phyloP scores from a whole-genome alignment of 2,888 invertebrate species.

The Orchesella flavescens region DNA sequence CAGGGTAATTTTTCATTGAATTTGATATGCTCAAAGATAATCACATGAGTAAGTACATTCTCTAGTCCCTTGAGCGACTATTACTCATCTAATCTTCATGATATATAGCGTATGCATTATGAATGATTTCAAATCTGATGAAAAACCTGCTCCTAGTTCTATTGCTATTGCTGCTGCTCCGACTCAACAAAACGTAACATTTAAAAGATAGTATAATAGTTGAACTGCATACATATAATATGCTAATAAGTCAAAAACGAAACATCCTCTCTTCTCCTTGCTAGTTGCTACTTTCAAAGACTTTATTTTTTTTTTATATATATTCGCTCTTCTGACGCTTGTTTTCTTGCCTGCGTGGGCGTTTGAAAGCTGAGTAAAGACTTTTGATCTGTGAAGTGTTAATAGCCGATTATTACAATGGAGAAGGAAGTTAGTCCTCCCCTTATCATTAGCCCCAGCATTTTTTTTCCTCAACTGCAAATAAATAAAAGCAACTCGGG shows the following conservation, averaged over 20 bases:
- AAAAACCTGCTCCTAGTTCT: constrained; percentile 50
- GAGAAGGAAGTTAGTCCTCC: too few species aligned
- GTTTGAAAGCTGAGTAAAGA: constrained; percentile 54
- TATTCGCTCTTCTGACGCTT: constrained; percentile 36
- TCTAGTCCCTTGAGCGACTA: constrained; percentile 58
- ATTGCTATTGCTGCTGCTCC: constrained; percentile 35
- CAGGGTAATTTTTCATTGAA: constrained; percentile 65
- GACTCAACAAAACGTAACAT: not conserved
- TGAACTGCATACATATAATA: constrained; percentile 12
- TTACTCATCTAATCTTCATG: constrained; percentile 60
- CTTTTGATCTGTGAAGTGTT: constrained; percentile 68
- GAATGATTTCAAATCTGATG: constrained; percentile 59
- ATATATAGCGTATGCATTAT: constrained; percentile 56
- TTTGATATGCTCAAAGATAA: constrained; percentile 65
- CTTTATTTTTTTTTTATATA: too few species aligned
- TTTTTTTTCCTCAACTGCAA: too few species aligned
- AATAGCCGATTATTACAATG: constrained; percentile 66
- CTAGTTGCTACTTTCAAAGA: constrained; percentile 54
- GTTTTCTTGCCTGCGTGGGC: constrained; percentile 58
- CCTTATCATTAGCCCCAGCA: too few species aligned
- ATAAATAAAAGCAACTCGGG: too few species aligned
- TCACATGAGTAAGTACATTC: constrained; percentile 58
- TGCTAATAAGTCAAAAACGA: constrained; percentile 54
- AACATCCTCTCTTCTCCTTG: constrained; percentile 36
- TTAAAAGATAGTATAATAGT: constrained; percentile 6